Base-by-base conservation (phyloP, 2,113 vertebrate genomes). In the Lucifuga dentata region DNA sequence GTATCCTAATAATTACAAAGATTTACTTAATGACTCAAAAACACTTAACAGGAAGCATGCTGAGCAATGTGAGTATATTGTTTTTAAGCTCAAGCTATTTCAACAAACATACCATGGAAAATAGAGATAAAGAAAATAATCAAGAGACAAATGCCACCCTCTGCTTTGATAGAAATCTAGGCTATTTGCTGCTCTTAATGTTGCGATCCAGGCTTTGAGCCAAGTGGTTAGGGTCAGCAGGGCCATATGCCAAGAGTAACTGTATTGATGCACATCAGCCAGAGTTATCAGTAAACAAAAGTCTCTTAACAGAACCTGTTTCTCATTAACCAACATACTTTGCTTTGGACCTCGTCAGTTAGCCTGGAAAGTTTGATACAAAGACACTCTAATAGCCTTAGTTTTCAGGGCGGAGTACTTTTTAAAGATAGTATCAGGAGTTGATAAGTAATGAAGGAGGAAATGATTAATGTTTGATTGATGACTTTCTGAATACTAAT, bases 251-350 rank as follows among this genome's bases (percentile, higher is more conserved):
- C 89, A 86, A 84, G 52, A 90, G 82, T 61, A 86, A 89, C 85
- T 73, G 75, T 69, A 86, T 78, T 46, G 36, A 81, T 77, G 79
- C 78, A 87, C 88, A 86, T 90, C 89, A 91, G 75, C 70, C 33
- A 1, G 36, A 81, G 72, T 76, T 84, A 85, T 90, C 85, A 85
- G 63, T 88, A 89, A 91, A 91, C 84, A 89, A 80, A 88, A 61
- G 73, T 74, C 70, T 68, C 55, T 57, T 60, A 52, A 39, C 52
- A 64, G 36, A 84, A 88, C 73, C 64, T 90, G 89, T 77, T 89
- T 80, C 80, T 78, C 80, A 80, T 86, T 81, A 89, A 60, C 59
- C 69, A 19, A 1, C 78, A 60, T 68, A 75, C 72, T 86, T 79
- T 65, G 33, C 56, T 52, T 38, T 5, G 8, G 50, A 84, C 65